These are phyloP conservation scores for Caenorhabditis sp. DNA, from an alignment of 2,888 invertebrate genomes.

Conservation along the genomic window DNA sequence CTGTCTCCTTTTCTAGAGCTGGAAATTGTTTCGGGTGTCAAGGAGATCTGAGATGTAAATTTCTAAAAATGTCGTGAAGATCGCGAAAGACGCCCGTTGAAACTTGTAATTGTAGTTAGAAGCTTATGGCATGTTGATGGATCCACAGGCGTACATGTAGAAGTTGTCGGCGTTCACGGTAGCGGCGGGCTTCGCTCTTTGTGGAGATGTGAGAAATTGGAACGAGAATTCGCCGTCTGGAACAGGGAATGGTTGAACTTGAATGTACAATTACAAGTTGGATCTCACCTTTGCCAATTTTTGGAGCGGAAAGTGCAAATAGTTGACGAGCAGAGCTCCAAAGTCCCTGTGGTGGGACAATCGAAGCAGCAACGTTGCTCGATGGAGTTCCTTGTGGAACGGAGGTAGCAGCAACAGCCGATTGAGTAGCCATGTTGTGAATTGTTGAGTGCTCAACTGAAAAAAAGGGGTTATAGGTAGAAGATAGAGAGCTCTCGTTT, in stretches of 20 bases:
- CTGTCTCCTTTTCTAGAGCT: slow-evolving; percentile 10
- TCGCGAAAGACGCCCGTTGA: slow-evolving; percentile 32
- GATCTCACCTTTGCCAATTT: slow-evolving; percentile 46
- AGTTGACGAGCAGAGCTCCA: slow-evolving; percentile 49
- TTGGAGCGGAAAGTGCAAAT: slow-evolving; percentile 37
- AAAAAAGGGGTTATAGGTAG: neutral
- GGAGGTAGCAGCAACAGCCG: slow-evolving; percentile 20
- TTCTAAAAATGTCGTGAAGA: slow-evolving; percentile 1
- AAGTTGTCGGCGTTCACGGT: slow-evolving; percentile 61
- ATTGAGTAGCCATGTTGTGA: slow-evolving; percentile 50
- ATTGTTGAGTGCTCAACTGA: neutral
- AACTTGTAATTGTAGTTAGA: neutral
- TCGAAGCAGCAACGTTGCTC: neutral
- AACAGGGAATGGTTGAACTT: neutral
- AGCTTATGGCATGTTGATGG: slow-evolving; percentile 63
- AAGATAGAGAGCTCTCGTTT: neutral
- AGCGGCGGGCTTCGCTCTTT: slow-evolving; percentile 58
- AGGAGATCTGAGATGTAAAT: slow-evolving; percentile 29
- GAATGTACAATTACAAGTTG: neutral
- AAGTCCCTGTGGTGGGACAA: slow-evolving; percentile 21
- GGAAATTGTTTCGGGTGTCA: slow-evolving; percentile 24
- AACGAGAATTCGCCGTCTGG: slow-evolving; percentile 49
- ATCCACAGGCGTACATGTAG: slow-evolving; percentile 67
- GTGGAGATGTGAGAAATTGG: slow-evolving; percentile 53
- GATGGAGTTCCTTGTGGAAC: slow-evolving; percentile 31